Evolutionary conservation across 1,140 invertebrate genomes (phyloP).

Genomic region (Drosophila paulistorum): DNA sequence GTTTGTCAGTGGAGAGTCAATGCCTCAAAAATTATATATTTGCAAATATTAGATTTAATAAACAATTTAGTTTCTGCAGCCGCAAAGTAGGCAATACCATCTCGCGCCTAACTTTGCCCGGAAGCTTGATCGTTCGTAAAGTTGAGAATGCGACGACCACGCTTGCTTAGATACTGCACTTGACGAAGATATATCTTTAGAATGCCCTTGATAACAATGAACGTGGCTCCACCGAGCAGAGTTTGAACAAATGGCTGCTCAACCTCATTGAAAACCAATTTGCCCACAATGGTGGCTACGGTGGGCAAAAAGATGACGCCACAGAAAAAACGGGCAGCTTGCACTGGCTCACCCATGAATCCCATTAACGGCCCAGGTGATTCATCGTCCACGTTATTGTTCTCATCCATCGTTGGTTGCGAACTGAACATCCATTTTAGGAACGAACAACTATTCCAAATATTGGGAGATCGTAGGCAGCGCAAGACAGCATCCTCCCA

Average conservation of each 20-base stretch:
- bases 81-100: no score
- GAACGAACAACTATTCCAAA: conserved; percentile 86
- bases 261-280: conserved; percentile 88
- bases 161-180: conserved; percentile 92
- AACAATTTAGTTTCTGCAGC: no score
- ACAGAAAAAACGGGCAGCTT: conserved; percentile 88
- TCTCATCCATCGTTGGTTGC: background rate
- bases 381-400: conserved; percentile 57
- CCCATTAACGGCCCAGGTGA: conserved; percentile 82
- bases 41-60: no score
- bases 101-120: no score
- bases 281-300: conserved; percentile 94
- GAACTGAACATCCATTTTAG: conserved; percentile 28
- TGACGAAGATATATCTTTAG: conserved; percentile 98
- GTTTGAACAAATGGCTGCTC: conserved; percentile 92
- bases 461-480: conserved; percentile 86
- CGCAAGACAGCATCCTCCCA: conserved; percentile 97
- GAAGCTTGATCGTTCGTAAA: conserved; percentile 90
- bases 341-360: conserved; percentile 87
- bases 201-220: conserved; percentile 95
- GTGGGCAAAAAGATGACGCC: conserved; percentile 96
- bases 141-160: conserved; percentile 91
- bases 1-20: no score
- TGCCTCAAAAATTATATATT: no score
- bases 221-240: conserved; percentile 94